These are phyloP conservation scores for Eutolmus rufibarbis DNA, from an alignment of 2,888 invertebrate species.

Conservation along the genomic window DNA sequence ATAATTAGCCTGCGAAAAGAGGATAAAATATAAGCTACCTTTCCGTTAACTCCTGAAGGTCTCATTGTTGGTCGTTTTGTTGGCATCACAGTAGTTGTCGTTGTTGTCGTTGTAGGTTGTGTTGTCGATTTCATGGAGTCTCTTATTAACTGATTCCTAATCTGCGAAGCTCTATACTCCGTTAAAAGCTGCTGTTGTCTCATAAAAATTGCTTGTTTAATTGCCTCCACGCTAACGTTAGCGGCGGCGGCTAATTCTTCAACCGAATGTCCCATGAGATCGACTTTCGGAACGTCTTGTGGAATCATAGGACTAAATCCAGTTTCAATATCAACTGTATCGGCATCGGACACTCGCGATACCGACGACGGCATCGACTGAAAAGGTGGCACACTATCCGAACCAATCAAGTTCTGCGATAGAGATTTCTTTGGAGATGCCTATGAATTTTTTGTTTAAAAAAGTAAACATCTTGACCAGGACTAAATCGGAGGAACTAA, in stretches of 20 bases:
- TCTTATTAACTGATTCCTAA: constrained; percentile 53
- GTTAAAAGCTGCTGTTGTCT: constrained; percentile 74
- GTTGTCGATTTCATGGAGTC: constrained; percentile 63
- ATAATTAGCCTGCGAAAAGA: no score
- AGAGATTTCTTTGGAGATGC: constrained; percentile 47
- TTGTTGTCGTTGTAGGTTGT: constrained; percentile 68
- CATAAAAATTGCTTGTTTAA: constrained; percentile 76
- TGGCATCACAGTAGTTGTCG: constrained; percentile 60
- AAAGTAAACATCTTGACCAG: neutral
- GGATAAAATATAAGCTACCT: constrained; percentile 40
- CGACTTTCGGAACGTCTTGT: constrained; percentile 52
- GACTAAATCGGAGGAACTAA: neutral
- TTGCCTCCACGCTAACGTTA: constrained; percentile 79
- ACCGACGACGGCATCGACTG: constrained; percentile 67
- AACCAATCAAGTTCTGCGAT: constrained; percentile 57
- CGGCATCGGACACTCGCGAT: constrained; percentile 66
- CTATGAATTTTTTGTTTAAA: neutral
- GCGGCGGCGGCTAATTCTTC: constrained; percentile 72
- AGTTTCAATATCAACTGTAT: constrained; percentile 49
- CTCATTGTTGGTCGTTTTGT: constrained; percentile 55
- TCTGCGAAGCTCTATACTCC: constrained; percentile 62
- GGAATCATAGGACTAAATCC: constrained; percentile 52
- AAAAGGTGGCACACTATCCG: constrained; percentile 63
- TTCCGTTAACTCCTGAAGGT: constrained; percentile 50
- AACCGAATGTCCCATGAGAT: constrained; percentile 63